phyloP scores from a whole-genome alignment of 2,113 vertebrate genomes.

The Tragelaphus scriptus region DNA sequence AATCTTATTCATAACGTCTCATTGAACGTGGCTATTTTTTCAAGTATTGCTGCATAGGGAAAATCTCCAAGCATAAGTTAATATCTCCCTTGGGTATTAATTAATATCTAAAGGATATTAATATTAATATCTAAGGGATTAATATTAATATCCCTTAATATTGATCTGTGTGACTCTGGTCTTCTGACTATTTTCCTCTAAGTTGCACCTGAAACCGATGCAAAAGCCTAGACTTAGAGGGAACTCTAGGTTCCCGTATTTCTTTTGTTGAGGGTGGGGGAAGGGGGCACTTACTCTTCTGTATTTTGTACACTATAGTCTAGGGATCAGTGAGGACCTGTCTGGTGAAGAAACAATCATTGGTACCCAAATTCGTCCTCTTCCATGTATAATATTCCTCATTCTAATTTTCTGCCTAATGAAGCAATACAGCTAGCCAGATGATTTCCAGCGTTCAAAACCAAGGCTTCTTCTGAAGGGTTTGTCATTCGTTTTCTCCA shows the following conservation, averaged over 20 bases:
- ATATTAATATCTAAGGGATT: background rate
- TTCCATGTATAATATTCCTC: background rate
- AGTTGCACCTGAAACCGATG: background rate
- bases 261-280: background rate
- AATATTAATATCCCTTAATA: background rate
- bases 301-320: too few relatives aligned
- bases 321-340: background rate
- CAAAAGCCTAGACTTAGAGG: background rate
- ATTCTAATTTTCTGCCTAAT: background rate
- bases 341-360: background rate
- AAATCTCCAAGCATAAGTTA: background rate
- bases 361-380: background rate
- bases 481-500: background rate
- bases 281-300: background rate
- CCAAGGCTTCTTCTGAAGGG: background rate
- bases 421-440: background rate
- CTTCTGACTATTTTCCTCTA: background rate
- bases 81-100: background rate
- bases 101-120: background rate
- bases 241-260: background rate
- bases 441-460: background rate
- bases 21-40: background rate
- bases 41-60: background rate
- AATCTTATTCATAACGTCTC: background rate
- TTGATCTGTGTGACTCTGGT: background rate